phyloP scores from a whole-genome alignment of 1,140 invertebrate species.

The Neocloeon triangulifer region DNA sequence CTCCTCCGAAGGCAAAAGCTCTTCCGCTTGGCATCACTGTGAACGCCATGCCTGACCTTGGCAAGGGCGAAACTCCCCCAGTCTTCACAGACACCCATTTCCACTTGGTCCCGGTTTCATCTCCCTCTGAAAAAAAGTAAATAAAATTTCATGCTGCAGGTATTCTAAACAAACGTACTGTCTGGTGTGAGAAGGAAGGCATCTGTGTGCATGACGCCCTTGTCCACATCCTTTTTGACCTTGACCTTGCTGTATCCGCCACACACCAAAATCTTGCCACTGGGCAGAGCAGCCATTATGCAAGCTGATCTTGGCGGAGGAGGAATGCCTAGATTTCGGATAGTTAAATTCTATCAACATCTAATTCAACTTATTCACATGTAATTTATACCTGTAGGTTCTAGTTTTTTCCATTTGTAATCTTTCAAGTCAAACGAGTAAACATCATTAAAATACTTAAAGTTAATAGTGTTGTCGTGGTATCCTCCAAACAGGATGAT shows the following conservation, averaged over 20 bases:
- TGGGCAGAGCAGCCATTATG: constrained; percentile 32
- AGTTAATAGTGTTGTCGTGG: constrained; percentile 68
- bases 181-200: constrained; percentile 50
- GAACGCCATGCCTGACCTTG: constrained; percentile 38
- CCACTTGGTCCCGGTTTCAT: constrained; percentile 37
- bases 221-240: constrained; percentile 58
- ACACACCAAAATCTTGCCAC: constrained; percentile 50
- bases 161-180: constrained; percentile 25
- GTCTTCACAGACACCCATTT: constrained; percentile 53
- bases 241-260: constrained; percentile 70
- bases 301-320: constrained; percentile 54
- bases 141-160: background rate
- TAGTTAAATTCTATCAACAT: too few relatives aligned
- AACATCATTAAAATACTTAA: constrained; percentile 77
- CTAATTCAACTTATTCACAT: too few relatives aligned
- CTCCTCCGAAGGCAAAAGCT: constrained; percentile 56
- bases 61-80: constrained; percentile 33
- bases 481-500: constrained; percentile 81
- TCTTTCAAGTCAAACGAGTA: constrained; percentile 60
- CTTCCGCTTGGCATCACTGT: constrained; percentile 24
- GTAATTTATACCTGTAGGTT: constrained; percentile 26
- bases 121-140: constrained; percentile 25
- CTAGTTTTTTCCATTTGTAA: constrained; percentile 57
- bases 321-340: constrained; percentile 18
- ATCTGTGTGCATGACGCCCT: constrained; percentile 57